Conservation (phyloP, 1,140 invertebrate species). For the Globodera rostochiensis region DNA sequence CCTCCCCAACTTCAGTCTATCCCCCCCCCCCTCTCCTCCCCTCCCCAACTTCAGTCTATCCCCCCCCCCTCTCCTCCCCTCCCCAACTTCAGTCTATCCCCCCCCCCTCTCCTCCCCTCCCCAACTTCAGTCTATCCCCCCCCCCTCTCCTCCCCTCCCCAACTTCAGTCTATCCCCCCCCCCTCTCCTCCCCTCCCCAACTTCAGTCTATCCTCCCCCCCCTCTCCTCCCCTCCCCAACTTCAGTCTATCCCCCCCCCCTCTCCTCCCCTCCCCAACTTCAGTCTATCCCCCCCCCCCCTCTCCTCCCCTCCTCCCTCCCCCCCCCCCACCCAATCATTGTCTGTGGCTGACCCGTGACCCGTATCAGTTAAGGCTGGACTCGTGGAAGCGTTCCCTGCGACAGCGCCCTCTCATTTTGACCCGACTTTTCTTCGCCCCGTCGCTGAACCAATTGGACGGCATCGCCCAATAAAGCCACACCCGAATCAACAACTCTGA, state of each 20-base stretch:
- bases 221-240: too few relatives aligned
- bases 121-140: too few relatives aligned
- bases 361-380: background rate
- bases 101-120: too few relatives aligned
- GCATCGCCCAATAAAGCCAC: background rate
- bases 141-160: too few relatives aligned
- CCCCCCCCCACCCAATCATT: background rate
- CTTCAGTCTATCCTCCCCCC: too few relatives aligned
- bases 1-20: too few relatives aligned
- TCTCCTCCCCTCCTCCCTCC: background rate
- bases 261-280: too few relatives aligned
- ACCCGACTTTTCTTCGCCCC: background rate
- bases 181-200: too few relatives aligned
- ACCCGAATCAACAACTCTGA: too few relatives aligned
- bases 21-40: background rate
- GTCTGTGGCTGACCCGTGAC: background rate
- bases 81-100: too few relatives aligned
- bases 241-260: too few relatives aligned
- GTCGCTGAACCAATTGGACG: background rate
- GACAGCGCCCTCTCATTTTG: background rate
- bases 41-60: too few relatives aligned
- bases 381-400: conserved; percentile 5
- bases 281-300: background rate
- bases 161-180: background rate
- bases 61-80: background rate